Percentiles rank a stretch among this genome's conserved stretches.
phyloP scores from a whole-genome alignment of 2,888 invertebrate genomes.

The Pseudolycoriella hygida region DNA sequence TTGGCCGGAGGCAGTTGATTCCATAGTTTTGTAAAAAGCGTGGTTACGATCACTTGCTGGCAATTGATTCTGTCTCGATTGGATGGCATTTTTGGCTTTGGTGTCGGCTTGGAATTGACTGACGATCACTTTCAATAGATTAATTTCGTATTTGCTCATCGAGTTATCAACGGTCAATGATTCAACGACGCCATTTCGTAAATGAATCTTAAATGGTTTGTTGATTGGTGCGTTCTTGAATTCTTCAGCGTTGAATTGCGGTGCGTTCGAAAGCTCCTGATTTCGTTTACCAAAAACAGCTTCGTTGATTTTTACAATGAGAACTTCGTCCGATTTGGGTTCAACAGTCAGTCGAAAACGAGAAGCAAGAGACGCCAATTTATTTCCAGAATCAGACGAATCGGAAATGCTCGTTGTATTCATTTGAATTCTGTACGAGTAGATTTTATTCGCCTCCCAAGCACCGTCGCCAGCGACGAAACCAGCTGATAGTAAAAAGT shows the following conservation, averaged over 20 bases:
- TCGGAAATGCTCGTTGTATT: constrained; percentile 41
- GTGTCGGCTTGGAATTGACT: constrained; percentile 51
- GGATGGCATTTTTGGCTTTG: constrained; percentile 34
- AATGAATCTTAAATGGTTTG: constrained; percentile 40
- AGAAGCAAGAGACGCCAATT: constrained; percentile 34
- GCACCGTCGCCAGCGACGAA: constrained; percentile 23
- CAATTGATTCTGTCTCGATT: constrained; percentile 29
- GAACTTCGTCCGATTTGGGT: constrained; percentile 30
- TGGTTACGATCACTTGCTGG: constrained; percentile 32
- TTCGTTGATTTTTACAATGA: constrained; percentile 32
- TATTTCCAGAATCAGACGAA: constrained; percentile 35
- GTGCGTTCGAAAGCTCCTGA: constrained; percentile 32
- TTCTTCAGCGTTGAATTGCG: constrained; percentile 30
- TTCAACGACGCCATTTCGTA: constrained; percentile 41
- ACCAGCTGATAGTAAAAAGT: no score
- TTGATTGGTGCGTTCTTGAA: constrained; percentile 34
- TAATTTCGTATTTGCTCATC: constrained; percentile 42
- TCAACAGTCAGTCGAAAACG: constrained; percentile 37
- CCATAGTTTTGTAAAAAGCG: constrained; percentile 48
- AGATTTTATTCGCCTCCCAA: constrained; percentile 39
- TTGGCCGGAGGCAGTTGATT: constrained; percentile 50
- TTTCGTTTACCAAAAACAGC: constrained; percentile 37
- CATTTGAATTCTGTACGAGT: constrained; percentile 38
- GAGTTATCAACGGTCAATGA: constrained; percentile 36
- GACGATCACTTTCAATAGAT: constrained; percentile 48